Conservation (phyloP, 2,113 vertebrate genomes). For the Eublepharis macularius region DNA sequence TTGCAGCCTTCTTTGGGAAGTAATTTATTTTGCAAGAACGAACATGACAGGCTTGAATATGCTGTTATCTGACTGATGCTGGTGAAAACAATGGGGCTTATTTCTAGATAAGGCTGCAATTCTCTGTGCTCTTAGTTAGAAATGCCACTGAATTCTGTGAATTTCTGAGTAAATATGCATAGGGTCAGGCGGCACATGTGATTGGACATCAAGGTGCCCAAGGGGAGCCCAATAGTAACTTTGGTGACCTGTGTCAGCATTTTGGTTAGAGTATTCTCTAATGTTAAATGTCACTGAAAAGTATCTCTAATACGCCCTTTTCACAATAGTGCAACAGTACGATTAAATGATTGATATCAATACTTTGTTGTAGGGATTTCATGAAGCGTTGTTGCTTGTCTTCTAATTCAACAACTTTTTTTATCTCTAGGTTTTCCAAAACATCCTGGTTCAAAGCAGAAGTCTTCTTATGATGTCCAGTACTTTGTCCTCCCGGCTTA, state of each 20-base stretch:
- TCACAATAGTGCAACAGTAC: fast-evolving
- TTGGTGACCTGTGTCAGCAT: too few relatives aligned
- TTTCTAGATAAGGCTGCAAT: not conserved
- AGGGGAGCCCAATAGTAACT: not conserved
- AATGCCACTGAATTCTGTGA: too few relatives aligned
- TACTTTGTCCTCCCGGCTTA: conserved; percentile 71
- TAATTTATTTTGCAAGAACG: not conserved
- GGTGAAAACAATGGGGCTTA: not conserved
- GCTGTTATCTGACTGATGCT: too few relatives aligned
- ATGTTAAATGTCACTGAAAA: not conserved
- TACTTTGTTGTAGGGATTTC: not conserved
- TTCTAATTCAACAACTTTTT: conserved; percentile 14
- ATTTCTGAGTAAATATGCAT: too few relatives aligned
- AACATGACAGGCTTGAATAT: not conserved
- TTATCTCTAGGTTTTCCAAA: conserved; percentile 51
- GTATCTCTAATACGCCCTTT: not conserved
- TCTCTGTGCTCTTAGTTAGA: too few relatives aligned
- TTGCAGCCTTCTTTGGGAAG: not conserved
- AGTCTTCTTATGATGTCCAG: conserved; percentile 72
- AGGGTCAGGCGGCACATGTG: not conserved
- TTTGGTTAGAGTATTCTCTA: not conserved
- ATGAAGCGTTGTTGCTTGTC: not conserved
- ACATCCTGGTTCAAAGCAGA: not conserved
- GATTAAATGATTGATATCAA: not conserved
- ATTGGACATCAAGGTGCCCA: not conserved